These are phyloP conservation scores for Petromus typicus DNA, from an alignment of 2,113 vertebrate species.

Conservation along the genomic window DNA sequence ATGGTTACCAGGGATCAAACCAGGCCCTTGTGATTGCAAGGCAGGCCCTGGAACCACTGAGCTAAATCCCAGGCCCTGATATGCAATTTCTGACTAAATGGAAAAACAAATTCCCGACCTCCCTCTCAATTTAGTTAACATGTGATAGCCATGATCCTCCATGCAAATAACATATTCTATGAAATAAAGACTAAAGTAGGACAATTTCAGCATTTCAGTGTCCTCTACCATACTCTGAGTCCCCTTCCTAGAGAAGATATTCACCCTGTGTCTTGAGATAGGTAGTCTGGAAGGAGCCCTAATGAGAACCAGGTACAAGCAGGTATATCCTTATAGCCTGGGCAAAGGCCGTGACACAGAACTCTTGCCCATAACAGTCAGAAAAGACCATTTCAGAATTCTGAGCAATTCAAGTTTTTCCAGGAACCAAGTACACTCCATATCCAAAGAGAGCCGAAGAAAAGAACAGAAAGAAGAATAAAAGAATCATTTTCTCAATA, in stretches of 20 bases:
- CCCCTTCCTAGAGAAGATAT: neutral
- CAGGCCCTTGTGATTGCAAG: too few relatives aligned
- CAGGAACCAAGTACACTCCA: neutral
- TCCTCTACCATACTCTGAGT: neutral
- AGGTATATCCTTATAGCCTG: neutral
- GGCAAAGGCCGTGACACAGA: neutral
- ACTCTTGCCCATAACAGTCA: neutral
- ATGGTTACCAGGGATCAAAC: too few relatives aligned
- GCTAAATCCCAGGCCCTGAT: too few relatives aligned
- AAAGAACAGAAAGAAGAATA: neutral
- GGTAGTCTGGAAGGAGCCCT: conserved; percentile 34
- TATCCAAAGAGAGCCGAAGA: neutral
- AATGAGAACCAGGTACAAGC: neutral
- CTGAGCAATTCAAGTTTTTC: neutral
- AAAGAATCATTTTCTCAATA: neutral
- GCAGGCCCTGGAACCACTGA: too few relatives aligned
- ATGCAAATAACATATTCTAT: conserved; percentile 8
- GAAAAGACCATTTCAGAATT: neutral
- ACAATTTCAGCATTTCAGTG: neutral
- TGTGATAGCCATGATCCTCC: neutral
- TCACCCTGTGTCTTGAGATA: neutral
- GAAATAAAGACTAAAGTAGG: conserved; percentile 1
- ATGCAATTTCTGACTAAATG: too few relatives aligned
- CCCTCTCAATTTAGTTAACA: neutral
- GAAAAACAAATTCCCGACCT: neutral